Base-by-base conservation (phyloP, 2,113 vertebrate genomes). In the Burhinus oedicnemus region DNA sequence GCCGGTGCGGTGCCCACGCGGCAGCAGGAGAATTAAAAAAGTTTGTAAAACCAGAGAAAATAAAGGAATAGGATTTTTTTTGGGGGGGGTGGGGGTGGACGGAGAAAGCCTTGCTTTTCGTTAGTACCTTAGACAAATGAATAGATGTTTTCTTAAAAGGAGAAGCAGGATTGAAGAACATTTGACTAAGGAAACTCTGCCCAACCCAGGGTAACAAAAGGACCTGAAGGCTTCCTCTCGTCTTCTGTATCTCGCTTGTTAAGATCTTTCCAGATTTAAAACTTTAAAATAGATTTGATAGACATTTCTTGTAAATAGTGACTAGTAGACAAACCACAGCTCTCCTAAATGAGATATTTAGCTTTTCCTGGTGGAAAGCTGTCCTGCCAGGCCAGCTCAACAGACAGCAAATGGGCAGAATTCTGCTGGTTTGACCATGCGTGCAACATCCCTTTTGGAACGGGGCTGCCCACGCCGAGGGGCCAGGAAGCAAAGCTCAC, bases 371-470 rank as follows among this genome's bases (percentile, higher is more conserved):
- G 40, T 0, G 0, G 40, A 30, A 44, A 52, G 40, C 22, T 62
- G 75, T 42, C 68, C 32, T 57, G 18, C 22, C 47, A 25, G n/a
- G 30, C 15, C 55, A 74, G 47, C 42, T 38, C 54, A 32, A n/a
- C 26, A 5, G 27, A 16, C 8, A 52, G 22, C 32, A 40, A 30
- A 12, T 0, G 1, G 27, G 26, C 40, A 49, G 3, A 17, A 8
- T 23, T 13, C 52, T 18, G 7, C 29, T 11, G 45, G 9, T 7
- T 5, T 17, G 34, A 20, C 6, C 2, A 2, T 11, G 1, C 0
- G 2, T 6, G 18, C 5, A 0, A 6, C 10, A 22, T 3, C 22
- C 38, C 38, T 27, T 12, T 27, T 0, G 1, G n/a, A 23, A 2
- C 4, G 9, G 66, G 18, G 30, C 34, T 60, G 65, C 38, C 44